Evolutionary conservation across 1,140 invertebrate species (phyloP).

Genomic region (Parapsyche elsis): DNA sequence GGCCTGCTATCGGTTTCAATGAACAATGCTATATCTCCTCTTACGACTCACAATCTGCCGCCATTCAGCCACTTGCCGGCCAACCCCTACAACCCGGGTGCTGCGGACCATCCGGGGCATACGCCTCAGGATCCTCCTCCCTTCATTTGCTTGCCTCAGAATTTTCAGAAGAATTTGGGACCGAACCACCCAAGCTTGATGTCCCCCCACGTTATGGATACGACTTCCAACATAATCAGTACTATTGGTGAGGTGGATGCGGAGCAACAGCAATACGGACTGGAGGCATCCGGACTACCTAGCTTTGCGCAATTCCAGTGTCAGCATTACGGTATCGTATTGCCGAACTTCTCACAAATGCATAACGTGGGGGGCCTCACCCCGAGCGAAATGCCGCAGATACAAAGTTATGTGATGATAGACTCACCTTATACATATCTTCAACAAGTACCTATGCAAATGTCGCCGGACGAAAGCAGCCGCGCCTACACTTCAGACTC

Average conservation of each 20-base stretch:
- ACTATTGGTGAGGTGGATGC: slow-evolving; percentile 75
- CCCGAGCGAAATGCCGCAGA: slow-evolving; percentile 68
- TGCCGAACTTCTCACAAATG: slow-evolving; percentile 67
- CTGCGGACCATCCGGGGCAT: slow-evolving; percentile 68
- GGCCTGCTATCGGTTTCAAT: slow-evolving; percentile 81
- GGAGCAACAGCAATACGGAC: slow-evolving; percentile 61
- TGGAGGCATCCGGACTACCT: slow-evolving; percentile 68
- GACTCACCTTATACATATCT: slow-evolving; percentile 52
- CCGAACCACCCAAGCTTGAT: slow-evolving; percentile 81
- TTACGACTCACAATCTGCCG: slow-evolving; percentile 70
- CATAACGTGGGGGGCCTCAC: slow-evolving; percentile 79
- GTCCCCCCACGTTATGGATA: slow-evolving; percentile 85
- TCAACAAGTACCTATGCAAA: slow-evolving; percentile 15
- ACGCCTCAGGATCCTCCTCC: slow-evolving; percentile 72
- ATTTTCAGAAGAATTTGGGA: slow-evolving; percentile 69
- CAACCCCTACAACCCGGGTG: slow-evolving; percentile 67
- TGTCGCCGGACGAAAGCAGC: slow-evolving; percentile 51
- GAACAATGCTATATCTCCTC: slow-evolving; percentile 69
- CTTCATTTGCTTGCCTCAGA: slow-evolving; percentile 69
- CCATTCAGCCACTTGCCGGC: slow-evolving; percentile 68
- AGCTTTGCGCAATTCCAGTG: slow-evolving; percentile 74
- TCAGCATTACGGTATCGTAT: slow-evolving; percentile 68
- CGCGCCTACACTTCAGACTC: slow-evolving; percentile 55
- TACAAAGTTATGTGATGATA: slow-evolving; percentile 64
- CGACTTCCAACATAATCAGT: slow-evolving; percentile 76